These are phyloP conservation scores for Rhea americana DNA, from an alignment of 2,113 vertebrate genomes.

Conservation along the genomic window DNA sequence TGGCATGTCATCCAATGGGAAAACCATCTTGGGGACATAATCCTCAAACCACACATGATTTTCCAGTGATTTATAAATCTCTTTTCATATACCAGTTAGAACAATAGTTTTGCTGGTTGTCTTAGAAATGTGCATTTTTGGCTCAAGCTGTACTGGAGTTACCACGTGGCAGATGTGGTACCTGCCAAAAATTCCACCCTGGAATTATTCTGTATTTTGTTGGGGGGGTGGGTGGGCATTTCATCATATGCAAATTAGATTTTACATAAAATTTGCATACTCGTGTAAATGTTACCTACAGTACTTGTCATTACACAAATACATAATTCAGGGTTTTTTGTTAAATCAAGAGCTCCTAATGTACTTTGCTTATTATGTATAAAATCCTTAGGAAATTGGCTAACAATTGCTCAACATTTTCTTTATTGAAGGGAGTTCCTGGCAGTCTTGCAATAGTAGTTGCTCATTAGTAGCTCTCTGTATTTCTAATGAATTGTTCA, in stretches of 20 bases:
- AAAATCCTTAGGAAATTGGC: conserved; percentile 43
- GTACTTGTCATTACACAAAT: conserved; percentile 52
- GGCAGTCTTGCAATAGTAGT: not conserved
- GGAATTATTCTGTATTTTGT: not conserved
- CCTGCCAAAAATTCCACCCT: not conserved
- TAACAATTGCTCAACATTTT: conserved; percentile 13
- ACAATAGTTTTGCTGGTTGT: conserved; percentile 42
- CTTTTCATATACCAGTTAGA: conserved; percentile 4
- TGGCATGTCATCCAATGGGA: conserved; percentile 63
- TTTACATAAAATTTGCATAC: conserved; percentile 54
- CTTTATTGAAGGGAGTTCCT: not conserved
- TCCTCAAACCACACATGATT: conserved; percentile 55
- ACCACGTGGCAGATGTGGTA: not conserved
- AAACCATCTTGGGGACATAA: conserved; percentile 58
- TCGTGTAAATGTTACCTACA: conserved; percentile 5
- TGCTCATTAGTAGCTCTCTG: not conserved
- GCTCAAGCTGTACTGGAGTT: not conserved
- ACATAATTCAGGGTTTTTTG: conserved; percentile 43
- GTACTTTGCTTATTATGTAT: conserved; percentile 46
- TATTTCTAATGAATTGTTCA: not conserved
- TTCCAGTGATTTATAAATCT: conserved; percentile 56
- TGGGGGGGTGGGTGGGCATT: conserved; percentile 22
- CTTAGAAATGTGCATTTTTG: not conserved
- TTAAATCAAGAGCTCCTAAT: conserved; percentile 50
- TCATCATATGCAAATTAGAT: conserved; percentile 4